phyloP scores from a whole-genome alignment of 2,888 invertebrate genomes.

The Cynaeus angustus region DNA sequence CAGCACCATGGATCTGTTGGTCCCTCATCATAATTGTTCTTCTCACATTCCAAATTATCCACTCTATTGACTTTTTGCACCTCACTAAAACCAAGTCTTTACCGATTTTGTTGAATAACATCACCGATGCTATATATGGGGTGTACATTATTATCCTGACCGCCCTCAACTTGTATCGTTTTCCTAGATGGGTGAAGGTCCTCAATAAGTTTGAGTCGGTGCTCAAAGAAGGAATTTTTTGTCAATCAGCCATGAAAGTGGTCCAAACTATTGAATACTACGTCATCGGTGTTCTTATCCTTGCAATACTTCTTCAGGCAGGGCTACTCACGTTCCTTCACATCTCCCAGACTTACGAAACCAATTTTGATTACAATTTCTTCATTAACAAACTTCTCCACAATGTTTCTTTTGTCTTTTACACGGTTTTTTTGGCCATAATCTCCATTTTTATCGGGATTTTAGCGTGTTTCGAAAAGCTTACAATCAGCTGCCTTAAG shows the following conservation, averaged over 20 bases:
- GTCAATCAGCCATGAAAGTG: constrained; percentile 61
- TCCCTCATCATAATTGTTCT: constrained; percentile 56
- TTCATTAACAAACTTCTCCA: constrained; percentile 63
- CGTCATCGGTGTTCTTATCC: constrained; percentile 54
- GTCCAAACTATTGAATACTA: constrained; percentile 58
- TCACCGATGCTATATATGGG: constrained; percentile 65
- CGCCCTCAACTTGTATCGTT: constrained; percentile 59
- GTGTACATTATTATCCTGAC: constrained; percentile 62
- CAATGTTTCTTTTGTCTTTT: constrained; percentile 64
- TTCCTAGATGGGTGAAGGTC: constrained; percentile 61
- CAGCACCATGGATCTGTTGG: constrained; percentile 63
- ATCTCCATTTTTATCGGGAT: constrained; percentile 60
- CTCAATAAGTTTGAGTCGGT: constrained; percentile 61
- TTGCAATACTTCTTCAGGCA: constrained; percentile 58
- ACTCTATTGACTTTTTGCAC: constrained; percentile 60
- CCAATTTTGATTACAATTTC: constrained; percentile 59
- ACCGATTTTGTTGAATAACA: constrained; percentile 62
- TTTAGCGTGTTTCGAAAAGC: constrained; percentile 68
- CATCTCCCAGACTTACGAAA: constrained; percentile 59
- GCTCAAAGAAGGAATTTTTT: constrained; percentile 64
- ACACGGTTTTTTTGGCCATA: constrained; percentile 61
- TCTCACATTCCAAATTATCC: constrained; percentile 56
- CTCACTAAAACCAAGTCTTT: constrained; percentile 59
- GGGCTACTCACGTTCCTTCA: constrained; percentile 59
- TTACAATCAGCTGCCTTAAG: constrained; percentile 63